These are phyloP conservation scores for Bursaphelenchus mucronatus DNA, from an alignment of 1,140 invertebrate species.

Conservation along the genomic window DNA sequence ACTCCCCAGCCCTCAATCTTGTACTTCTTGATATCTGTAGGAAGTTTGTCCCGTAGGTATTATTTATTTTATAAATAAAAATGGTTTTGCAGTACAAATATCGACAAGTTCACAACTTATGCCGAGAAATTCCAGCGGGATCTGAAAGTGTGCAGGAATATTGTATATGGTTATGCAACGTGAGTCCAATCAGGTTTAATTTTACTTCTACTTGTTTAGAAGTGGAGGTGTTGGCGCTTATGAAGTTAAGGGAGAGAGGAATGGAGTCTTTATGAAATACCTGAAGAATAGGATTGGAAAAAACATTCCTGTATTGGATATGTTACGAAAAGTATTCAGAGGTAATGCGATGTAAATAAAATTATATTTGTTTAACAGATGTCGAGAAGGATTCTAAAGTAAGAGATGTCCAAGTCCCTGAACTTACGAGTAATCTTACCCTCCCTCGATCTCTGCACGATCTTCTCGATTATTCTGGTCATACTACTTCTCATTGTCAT, in stretches of 20 bases:
- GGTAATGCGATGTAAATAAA: conserved; percentile 29
- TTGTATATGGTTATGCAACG: conserved; percentile 57
- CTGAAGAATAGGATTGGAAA: conserved; percentile 53
- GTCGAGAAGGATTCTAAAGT: conserved; percentile 57
- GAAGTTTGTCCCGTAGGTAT: conserved; percentile 54
- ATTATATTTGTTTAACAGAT: conserved; percentile 35
- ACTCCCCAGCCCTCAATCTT: conserved; percentile 61
- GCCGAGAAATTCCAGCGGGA: conserved; percentile 52
- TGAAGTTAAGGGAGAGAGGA: conserved; percentile 56
- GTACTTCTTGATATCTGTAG: conserved; percentile 64
- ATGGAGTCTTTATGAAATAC: conserved; percentile 61
- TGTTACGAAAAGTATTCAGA: conserved; percentile 54
- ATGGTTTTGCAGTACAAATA: conserved; percentile 41
- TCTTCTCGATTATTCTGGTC: conserved; percentile 47
- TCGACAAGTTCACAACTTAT: conserved; percentile 51
- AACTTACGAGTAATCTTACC: conserved; percentile 55
- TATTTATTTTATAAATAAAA: conserved; percentile 8
- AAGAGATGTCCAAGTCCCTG: conserved; percentile 57
- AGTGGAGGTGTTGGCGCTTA: conserved; percentile 60
- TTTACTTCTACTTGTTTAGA: conserved; percentile 30
- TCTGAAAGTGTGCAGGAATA: conserved; percentile 54
- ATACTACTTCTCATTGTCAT: conserved; percentile 55
- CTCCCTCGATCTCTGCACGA: conserved; percentile 46
- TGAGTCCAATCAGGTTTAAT: conserved; percentile 22
- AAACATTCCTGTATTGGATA: conserved; percentile 45